Evolutionary conservation across 1,140 invertebrate species (phyloP), one percentile per base, ranked within the genome.

Genomic region (Bombus difficillimus): DNA sequence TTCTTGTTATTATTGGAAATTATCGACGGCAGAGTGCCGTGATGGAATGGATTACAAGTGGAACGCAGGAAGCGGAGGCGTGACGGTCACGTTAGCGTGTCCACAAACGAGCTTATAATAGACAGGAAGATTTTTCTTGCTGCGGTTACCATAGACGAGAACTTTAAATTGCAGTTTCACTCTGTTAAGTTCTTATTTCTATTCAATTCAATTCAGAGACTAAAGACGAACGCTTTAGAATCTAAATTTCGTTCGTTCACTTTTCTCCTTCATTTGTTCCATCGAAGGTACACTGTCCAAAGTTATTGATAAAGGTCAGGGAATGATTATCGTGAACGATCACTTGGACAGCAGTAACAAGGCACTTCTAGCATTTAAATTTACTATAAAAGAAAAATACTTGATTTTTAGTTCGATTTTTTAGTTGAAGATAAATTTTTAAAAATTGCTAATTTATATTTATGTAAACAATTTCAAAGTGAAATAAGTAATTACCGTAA

Each of bases 101-200:
- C 83, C 77, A 43, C 81, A 90, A 91, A 91, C 76, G 91, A 92
- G 87, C 85, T 92, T 92, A 92, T 92, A 92, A 92, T 92, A 86
- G 86, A 62, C 83, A 66, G 66, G 83, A 88, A 88, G 87, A 88
- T 83, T 88, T 90, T 88, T 83, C 89, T 82, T 80, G 57, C 69
- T 75, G 32, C 47, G 59, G 59, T 68, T 68, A 57, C 71, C 12
- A 4, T 28, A 43, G 71, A 15, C 10, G 18, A 75, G 74, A 25
- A 37, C 9, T 34, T 25, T 18, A 76, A 76, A 39, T 59, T 28
- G 53, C n/a, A 34, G 37, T 25, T 18, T 18, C 28, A 6, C 25
- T 32, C 79, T 43, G 39, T 72, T n/a, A 2, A 28, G 13, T 39
- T 4, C 71, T 28, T 28, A 32, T 53, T 74, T 34, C 15, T 53